Percentiles rank a stretch among this genome's conserved stretches.
Conservation (phyloP, 2,797 vertebrate species). For the Parotocinclus haroldoi region DNA sequence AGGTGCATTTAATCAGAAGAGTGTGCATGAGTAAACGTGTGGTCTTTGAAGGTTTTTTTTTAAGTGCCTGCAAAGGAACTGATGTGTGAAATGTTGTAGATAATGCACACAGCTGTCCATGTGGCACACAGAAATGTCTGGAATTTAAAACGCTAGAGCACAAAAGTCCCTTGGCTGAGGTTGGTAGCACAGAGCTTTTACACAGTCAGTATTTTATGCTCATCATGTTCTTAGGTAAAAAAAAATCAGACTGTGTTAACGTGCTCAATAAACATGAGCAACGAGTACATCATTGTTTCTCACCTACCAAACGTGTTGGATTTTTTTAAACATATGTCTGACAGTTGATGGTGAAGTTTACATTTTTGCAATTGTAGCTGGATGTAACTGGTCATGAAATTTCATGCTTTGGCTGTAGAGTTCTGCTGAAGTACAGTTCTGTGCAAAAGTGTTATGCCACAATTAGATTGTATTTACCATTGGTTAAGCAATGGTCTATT, state of each 20-base stretch:
- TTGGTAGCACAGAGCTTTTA: constrained; percentile 44
- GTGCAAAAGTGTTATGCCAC: no score
- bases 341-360: no score
- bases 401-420: no score
- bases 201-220: constrained; percentile 48
- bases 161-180: constrained; percentile 57
- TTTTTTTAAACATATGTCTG: no score
- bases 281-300: no score
- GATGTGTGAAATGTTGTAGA: constrained; percentile 60
- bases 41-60: constrained; percentile 61
- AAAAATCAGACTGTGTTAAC: constrained; percentile 24
- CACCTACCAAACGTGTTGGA: no score
- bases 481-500: no score
- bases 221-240: constrained; percentile 36
- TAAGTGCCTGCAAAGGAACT: constrained; percentile 62
- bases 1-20: constrained; percentile 55
- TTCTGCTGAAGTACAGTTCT: no score
- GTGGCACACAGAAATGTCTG: constrained; percentile 47
- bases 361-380: no score
- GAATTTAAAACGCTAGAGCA: constrained; percentile 51
- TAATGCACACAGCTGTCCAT: constrained; percentile 66
- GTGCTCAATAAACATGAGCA: no score
- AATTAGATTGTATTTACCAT: no score
- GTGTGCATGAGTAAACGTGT: constrained; percentile 47
- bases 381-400: no score